Percentiles rank a stretch among this genome's conserved stretches.
These are phyloP conservation scores for Gila robusta DNA, from an alignment of 2,797 vertebrate species.

Conservation along the genomic window DNA sequence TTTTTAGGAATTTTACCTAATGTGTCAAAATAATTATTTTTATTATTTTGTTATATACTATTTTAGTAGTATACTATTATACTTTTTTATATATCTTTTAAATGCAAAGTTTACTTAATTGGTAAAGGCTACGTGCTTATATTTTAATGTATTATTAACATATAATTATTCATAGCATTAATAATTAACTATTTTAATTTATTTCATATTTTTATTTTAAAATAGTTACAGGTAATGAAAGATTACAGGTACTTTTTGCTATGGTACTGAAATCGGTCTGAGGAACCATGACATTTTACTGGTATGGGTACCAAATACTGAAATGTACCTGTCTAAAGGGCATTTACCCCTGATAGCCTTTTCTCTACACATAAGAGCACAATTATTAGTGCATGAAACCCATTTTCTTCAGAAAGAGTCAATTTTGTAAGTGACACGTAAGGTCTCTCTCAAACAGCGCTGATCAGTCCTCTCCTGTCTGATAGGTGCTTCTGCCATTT, in stretches of 20 bases:
- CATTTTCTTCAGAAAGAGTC: slow-evolving; percentile 14
- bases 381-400: not conserved
- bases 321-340: not conserved
- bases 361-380: not conserved
- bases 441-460: not conserved
- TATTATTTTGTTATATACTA: no score
- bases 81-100: no score
- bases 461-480: slow-evolving; percentile 39
- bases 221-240: not conserved
- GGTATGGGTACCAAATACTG: not conserved
- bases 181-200: not conserved
- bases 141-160: not conserved
- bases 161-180: not conserved
- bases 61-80: no score
- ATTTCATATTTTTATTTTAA: not conserved
- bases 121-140: not conserved
- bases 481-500: slow-evolving; percentile 55
- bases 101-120: no score
- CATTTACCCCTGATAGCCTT: not conserved
- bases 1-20: no score
- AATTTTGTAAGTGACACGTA: not conserved
- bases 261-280: not conserved
- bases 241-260: not conserved
- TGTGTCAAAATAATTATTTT: no score
- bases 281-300: not conserved